Base-by-base conservation (phyloP, 2,797 vertebrate species). In the Novumbra hubbsi region DNA sequence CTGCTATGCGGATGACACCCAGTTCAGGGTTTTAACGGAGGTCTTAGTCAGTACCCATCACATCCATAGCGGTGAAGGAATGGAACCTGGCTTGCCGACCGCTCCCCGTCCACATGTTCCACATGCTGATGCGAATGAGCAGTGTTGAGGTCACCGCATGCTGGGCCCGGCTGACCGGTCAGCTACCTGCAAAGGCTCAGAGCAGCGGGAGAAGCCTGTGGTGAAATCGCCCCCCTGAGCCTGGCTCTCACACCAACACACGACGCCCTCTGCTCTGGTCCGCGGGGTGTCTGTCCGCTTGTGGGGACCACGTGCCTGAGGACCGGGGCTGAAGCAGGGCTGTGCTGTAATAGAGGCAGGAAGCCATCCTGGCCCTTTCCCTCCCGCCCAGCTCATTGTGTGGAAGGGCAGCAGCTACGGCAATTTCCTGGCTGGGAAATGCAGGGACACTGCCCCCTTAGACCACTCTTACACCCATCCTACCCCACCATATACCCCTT, bases 311-410 rank as follows among this genome's bases (percentile, higher is more conserved):
- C 17, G 11, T 21, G 27, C 30, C 16, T 62, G 5, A 14, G 45
- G 69, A 24, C 45, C 28, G 41, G 1, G n/a, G 9, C 32, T 27
- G 62, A 12, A 30, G 60, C 52, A 72, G 48, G 41, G 62, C 21
- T 45, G 41, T 24, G 55, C 65, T 17, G 28, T 21, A 76, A 38
- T 72, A 63, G n/a, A 49, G 24, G 19, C 80, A 76, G 80, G 80
- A 81, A 78, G 74, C 21, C 55, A 57, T 57, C 55, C 55, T 38
- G 38, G 70, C 72, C 57, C 71, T 72, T 72, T 74, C 80, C 76
- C 62, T 74, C 80, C 76, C 62, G 28, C 80, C 76, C 49, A 21
- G 24, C 48, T 76, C 80, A 81, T 78, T 81, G 80, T 78, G 68
- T 79, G 64, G 71, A 64, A 69, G 69, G 64, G 68, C 38, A 69